Percentiles rank a stretch among this genome's conserved stretches.
phyloP scores from a whole-genome alignment of 2,888 invertebrate genomes.

The Glaucopsyche alexis region DNA sequence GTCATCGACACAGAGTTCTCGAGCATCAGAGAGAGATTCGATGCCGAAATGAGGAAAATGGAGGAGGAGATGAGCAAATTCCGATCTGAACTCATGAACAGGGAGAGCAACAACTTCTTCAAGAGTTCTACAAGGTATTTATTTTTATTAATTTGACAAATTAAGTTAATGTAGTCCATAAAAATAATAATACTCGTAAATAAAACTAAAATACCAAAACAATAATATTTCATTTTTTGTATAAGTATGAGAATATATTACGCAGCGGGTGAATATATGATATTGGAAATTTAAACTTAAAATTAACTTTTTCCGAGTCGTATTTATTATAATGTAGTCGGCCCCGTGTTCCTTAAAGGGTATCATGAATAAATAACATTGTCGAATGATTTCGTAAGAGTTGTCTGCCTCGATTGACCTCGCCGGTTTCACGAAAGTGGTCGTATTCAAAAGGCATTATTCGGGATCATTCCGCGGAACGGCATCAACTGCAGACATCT shows the following conservation, averaged over 20 bases:
- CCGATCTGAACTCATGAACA: slow-evolving; percentile 94
- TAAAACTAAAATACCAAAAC: neutral
- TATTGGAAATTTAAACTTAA: slow-evolving; percentile 31
- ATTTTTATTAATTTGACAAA: slow-evolving; percentile 45
- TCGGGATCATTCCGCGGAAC: slow-evolving; percentile 76
- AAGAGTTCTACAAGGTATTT: slow-evolving; percentile 92
- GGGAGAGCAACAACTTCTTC: slow-evolving; percentile 95
- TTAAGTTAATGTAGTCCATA: neutral
- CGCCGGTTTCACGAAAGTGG: slow-evolving; percentile 59
- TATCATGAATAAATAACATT: slow-evolving; percentile 74
- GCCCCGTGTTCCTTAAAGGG: slow-evolving; percentile 69
- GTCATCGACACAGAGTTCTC: slow-evolving; percentile 98
- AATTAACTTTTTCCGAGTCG: slow-evolving; percentile 59
- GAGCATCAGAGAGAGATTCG: slow-evolving; percentile 96
- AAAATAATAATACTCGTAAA: neutral
- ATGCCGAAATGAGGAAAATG: slow-evolving; percentile 98
- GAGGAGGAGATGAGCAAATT: slow-evolving; percentile 99
- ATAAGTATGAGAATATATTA: slow-evolving; percentile 33
- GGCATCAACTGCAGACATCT: slow-evolving; percentile 76
- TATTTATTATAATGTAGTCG: slow-evolving; percentile 50
- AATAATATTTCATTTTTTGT: neutral
- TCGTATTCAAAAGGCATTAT: slow-evolving; percentile 70
- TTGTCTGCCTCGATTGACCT: slow-evolving; percentile 58
- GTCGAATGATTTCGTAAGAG: slow-evolving; percentile 63
- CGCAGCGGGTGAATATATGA: slow-evolving; percentile 45